A percentile compares a stretch with the other conserved stretches of the same genome.
These are phyloP conservation scores for Lota lota DNA, from an alignment of 2,113 vertebrate species.

Conservation along the genomic window DNA sequence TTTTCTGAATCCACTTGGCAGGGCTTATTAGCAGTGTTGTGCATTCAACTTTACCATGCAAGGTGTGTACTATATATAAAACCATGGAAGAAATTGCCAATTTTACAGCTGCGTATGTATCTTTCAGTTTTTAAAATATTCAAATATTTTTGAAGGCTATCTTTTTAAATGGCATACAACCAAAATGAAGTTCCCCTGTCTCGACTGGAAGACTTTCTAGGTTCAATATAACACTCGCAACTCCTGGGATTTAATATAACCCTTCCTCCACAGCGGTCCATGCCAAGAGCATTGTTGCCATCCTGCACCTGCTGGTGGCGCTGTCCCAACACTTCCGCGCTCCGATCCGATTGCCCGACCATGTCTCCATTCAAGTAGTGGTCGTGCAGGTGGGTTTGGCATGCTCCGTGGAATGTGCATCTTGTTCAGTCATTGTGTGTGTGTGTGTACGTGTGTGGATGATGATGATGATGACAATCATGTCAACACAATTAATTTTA, in stretches of 20 bases:
- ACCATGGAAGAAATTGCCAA: too few relatives aligned
- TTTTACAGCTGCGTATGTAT: too few relatives aligned
- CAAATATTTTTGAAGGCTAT: neutral
- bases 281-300: conserved; percentile 94
- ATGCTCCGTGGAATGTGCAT: neutral
- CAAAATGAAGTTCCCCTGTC: neutral
- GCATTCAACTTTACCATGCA: too few relatives aligned
- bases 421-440: neutral
- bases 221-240: too few relatives aligned
- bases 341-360: conserved; percentile 93
- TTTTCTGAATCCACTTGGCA: too few relatives aligned
- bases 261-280: conserved; percentile 82
- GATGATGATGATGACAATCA: neutral
- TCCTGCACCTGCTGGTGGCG: conserved; percentile 93
- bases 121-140: too few relatives aligned
- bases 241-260: neutral
- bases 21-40: too few relatives aligned
- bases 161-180: neutral
- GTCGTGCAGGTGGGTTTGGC: conserved; percentile 86
- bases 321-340: conserved; percentile 95
- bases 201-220: too few relatives aligned
- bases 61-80: too few relatives aligned
- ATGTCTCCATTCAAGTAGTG: conserved; percentile 95
- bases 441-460: neutral
- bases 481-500: conserved; percentile 1